Evolutionary conservation across 2,888 invertebrate genomes (phyloP), one percentile per base, ranked within the genome.

Genomic region (Pelosia muscerda): DNA sequence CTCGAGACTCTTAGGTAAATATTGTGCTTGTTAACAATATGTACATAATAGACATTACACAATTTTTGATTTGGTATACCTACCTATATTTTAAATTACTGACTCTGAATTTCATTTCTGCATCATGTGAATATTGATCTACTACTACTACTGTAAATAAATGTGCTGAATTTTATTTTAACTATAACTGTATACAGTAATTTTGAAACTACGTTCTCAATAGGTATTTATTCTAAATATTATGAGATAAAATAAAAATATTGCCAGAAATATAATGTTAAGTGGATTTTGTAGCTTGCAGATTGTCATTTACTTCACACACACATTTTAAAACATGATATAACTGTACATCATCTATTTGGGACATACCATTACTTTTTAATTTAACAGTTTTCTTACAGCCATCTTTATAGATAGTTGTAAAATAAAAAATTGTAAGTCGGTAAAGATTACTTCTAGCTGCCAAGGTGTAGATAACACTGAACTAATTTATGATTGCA

Each of bases 1-100:
- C 91, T 94, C 88, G 94, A 94, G 94, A 90, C 91, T 72, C 91
- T 72, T 70, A 90, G 92, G 92, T 92, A 90, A 88, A 76, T 90
- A 79, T 64, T 77, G 69, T 83, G 82, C 78, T 84, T 84, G 77
- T 74, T 86, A 87, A 86, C 82, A 71, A 72, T 9, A 76, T 71
- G 71, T 71, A 76, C 68, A 77, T 65, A 68, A n/a, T 63, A 77
- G 59, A 80, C 69, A 75, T 34, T 56, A 61, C 57, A 63, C 57
- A 11, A 31, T 6, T 6, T 6, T n/a, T 49, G 8, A 8, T 9
- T n/a, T 6, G n/a, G 8, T 49, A 2, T 28, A 57, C 10, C 19
- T 28, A 57, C 10, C 19, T 15, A 10, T 19, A 11, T 23, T 22
- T 25, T 6, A 55, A 23, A 23, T 55, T 6, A 42, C 42, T 42